phyloP scores from a whole-genome alignment of 2,113 vertebrate genomes.

The Sakesphorus luctuosus region DNA sequence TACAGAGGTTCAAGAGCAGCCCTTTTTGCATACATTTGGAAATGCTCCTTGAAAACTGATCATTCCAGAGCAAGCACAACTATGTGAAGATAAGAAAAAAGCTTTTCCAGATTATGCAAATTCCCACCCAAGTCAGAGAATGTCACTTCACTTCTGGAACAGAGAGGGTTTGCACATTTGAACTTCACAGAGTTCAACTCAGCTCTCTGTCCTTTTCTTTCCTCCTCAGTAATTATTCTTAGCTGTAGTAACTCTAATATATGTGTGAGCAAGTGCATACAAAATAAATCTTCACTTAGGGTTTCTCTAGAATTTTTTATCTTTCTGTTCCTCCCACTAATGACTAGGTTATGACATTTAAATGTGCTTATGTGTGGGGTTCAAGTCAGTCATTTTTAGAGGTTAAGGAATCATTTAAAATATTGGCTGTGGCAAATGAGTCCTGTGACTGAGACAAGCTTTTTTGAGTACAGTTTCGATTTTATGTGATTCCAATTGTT shows the following conservation, averaged over 20 bases:
- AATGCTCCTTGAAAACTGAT: conserved; percentile 18
- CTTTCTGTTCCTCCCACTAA: not conserved
- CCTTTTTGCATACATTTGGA: not conserved
- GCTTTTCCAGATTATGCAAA: conserved; percentile 45
- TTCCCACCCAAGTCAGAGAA: not conserved
- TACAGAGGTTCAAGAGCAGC: not conserved
- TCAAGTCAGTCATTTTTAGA: conserved; percentile 14
- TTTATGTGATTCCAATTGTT: not conserved
- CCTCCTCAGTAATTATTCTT: not conserved
- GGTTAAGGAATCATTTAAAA: not conserved
- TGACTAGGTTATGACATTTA: conserved; percentile 17
- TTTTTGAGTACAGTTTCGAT: not conserved
- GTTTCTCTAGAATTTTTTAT: not conserved
- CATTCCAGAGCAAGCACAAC: not conserved
- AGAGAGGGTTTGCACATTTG: not conserved
- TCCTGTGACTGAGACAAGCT: not conserved
- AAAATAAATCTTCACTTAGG: not conserved
- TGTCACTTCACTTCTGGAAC: conserved; percentile 5
- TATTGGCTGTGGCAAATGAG: not conserved
- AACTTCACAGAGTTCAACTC: conserved; percentile 25
- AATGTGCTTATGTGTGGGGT: not conserved
- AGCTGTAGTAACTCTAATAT: not conserved
- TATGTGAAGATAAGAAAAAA: conserved; percentile 36
- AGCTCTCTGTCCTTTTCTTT: conserved; percentile 1
- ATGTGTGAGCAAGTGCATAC: not conserved